Conservation (phyloP, 2,888 invertebrate genomes). For the Liodrosophila aerea region DNA sequence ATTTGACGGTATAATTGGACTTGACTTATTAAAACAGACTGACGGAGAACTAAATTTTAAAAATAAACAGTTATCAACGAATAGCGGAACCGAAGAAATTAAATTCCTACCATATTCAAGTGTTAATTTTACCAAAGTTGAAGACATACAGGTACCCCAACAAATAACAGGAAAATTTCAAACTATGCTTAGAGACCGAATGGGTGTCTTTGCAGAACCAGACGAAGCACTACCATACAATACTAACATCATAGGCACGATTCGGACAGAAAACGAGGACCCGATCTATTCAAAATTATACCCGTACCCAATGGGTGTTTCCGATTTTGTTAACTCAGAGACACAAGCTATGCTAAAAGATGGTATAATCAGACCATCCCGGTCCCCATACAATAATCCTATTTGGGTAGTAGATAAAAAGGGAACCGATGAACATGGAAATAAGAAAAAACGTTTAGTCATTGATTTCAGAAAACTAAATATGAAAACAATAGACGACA, state of each 20-base stretch:
- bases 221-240: not conserved
- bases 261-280: conserved; percentile 1
- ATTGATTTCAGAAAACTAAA: conserved; percentile 6
- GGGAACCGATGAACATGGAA: not conserved
- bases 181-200: too few species aligned
- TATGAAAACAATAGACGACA: conserved; percentile 3
- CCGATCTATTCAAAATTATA: conserved; percentile 1
- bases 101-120: not conserved
- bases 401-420: conserved; percentile 3
- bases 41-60: not conserved
- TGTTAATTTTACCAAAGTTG: not conserved
- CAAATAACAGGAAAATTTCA: not conserved
- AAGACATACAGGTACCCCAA: not conserved
- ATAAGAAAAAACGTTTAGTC: not conserved
- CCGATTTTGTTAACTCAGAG: conserved; percentile 6
- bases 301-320: conserved; percentile 1
- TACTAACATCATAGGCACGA: not conserved
- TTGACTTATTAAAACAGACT: conserved; percentile 14
- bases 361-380: not conserved
- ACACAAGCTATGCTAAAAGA: not conserved
- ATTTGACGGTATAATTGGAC: conserved; percentile 17
- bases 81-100: too few species aligned
- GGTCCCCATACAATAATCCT: not conserved
- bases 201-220: not conserved
- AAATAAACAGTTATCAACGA: conserved; percentile 1